Evolutionary conservation across 1,140 invertebrate species (phyloP).

Genomic region (Samia ricini): DNA sequence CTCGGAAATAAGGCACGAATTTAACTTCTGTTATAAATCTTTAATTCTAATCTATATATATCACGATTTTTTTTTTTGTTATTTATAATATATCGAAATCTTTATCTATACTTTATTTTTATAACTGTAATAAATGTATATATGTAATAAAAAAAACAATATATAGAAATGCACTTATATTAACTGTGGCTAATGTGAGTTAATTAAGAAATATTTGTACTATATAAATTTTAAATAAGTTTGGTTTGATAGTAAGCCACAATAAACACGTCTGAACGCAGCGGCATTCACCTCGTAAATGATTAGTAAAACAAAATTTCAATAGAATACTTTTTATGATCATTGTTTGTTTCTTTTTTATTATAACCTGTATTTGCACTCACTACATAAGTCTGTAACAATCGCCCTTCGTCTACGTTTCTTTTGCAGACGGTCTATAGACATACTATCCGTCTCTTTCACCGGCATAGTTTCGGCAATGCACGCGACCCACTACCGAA

Average conservation of each 20-base stretch:
- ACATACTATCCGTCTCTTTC: not conserved
- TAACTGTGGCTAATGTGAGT: too few species aligned
- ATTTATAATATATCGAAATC: too few species aligned
- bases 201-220: not conserved
- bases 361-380: not conserved
- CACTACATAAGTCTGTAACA: constrained; percentile 1
- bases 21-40: too few species aligned
- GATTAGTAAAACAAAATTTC: not conserved
- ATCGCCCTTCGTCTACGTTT: not conserved
- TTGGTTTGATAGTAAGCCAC: not conserved
- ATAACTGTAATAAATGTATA: too few species aligned
- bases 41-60: too few species aligned
- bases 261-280: not conserved
- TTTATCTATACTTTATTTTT: too few species aligned
- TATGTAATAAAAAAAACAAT: too few species aligned
- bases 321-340: constrained; percentile 3
- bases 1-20: too few species aligned
- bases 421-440: not conserved
- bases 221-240: not conserved
- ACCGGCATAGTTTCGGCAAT: not conserved
- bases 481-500: not conserved
- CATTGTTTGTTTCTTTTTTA: constrained; percentile 4
- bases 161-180: too few species aligned
- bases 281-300: not conserved
- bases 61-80: too few species aligned